Evolutionary conservation across 2,797 vertebrate species (phyloP).

Genomic region (Poecile montanus): DNA sequence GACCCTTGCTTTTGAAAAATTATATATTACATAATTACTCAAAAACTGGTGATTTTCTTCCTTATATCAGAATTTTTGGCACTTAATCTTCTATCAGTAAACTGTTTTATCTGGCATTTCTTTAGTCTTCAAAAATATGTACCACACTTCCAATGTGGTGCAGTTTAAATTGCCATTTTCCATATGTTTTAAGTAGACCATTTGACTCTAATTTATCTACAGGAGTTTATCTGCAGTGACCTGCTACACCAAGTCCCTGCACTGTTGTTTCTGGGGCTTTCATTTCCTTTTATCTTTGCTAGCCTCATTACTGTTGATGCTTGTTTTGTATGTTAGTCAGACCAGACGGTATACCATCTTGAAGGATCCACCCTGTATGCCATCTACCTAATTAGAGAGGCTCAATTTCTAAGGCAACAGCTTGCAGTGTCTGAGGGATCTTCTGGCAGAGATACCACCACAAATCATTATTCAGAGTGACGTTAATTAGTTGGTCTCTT

Average conservation of each 20-base stretch:
- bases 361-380: slow-evolving; percentile 65
- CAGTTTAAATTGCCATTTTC: background rate
- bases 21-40: background rate
- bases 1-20: background rate
- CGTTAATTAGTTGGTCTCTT: slow-evolving; percentile 67
- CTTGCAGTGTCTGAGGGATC: slow-evolving; percentile 65
- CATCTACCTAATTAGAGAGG: slow-evolving; percentile 65
- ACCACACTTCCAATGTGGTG: background rate
- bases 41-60: background rate
- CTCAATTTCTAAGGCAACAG: slow-evolving; percentile 58
- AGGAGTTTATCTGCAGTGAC: slow-evolving; percentile 26
- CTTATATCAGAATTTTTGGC: background rate
- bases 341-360: slow-evolving; percentile 66
- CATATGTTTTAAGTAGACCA: background rate
- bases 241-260: background rate
- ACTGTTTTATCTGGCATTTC: background rate
- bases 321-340: slow-evolving; percentile 47
- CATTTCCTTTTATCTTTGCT: slow-evolving; percentile 56
- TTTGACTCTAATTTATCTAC: slow-evolving; percentile 32
- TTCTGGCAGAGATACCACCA: slow-evolving; percentile 54
- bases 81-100: background rate
- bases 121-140: background rate
- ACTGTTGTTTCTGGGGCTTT: background rate
- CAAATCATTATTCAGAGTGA: slow-evolving; percentile 67
- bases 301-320: background rate